Evolutionary conservation across 2,113 vertebrate genomes (phyloP).

Genomic region (Zosterops pallidus): DNA sequence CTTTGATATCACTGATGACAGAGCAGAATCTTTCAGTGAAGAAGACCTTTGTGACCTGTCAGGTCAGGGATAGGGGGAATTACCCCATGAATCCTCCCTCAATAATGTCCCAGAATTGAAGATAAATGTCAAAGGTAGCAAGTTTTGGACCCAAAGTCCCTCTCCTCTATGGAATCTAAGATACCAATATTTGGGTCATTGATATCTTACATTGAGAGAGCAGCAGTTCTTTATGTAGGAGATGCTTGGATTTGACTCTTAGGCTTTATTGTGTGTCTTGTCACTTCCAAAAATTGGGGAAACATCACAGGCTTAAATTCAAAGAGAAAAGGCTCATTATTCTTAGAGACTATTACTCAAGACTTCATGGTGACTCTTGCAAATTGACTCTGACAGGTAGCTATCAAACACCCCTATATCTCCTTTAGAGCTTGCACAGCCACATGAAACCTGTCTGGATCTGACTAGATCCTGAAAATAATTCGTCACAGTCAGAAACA

Average conservation of each 20-base stretch:
- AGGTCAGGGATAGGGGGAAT: fast-evolving
- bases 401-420: constrained; percentile 23
- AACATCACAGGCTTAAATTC: constrained; percentile 23
- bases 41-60: neutral
- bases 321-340: constrained; percentile 39
- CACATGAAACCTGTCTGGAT: constrained; percentile 38
- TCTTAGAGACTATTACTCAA: constrained; percentile 2
- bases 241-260: neutral
- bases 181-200: neutral
- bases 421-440: neutral
- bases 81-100: neutral
- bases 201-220: neutral
- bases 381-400: constrained; percentile 41
- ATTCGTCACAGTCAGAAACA: constrained; percentile 55
- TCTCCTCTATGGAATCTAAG: neutral
- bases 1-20: neutral
- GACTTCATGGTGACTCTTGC: constrained; percentile 34
- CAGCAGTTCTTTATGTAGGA: neutral
- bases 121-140: neutral
- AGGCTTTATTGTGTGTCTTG: neutral
- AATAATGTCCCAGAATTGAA: neutral
- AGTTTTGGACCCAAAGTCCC: neutral
- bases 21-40: neutral
- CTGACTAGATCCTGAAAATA: constrained; percentile 50
- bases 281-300: neutral